Evolutionary conservation across 2,888 invertebrate genomes (phyloP), one percentile per base, ranked within the genome.

Genomic region (Colostygia pectinataria): DNA sequence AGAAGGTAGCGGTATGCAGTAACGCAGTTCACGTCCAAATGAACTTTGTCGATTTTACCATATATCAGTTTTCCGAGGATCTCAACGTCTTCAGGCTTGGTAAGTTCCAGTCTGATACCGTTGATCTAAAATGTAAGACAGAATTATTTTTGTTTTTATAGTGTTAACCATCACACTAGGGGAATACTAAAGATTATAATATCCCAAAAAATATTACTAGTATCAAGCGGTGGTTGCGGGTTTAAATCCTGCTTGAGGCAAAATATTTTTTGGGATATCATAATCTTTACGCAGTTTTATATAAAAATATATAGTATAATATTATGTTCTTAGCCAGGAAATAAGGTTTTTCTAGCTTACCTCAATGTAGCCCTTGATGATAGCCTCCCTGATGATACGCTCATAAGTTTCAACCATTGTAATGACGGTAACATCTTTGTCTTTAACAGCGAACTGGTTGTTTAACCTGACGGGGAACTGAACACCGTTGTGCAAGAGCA

Each of bases 1-100:
- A 93, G 90, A 55, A 92, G 80, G 61, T 92, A 91, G 23, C 93
- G 93, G 76, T 93, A 93, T 29, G 88, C 80, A 31, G 80, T 77
- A 23, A 83, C 65, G 10, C 58, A 74, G 57, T 74, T 83, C 73
- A 49, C 87, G 38, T 77, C 75, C 13, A 76, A 2, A 66, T 78
- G 73, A 8, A 71, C 79, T 80, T 72, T 91, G 76, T 86, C 80
- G 27, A 89, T 67, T 57, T 80, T 78, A 10, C 87, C 83, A 48
- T 74, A 89, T 51, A 93, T 90, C 23, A 92, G 63, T 67, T 86
- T 91, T 18, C 92, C 92, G 8, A 93, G 82, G 15, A 74, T 74
- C 71, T 91, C 90, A 25, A 93, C 72, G 44, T 93, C 93, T 9
- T 92, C 83, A 39, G 72, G 25, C 47, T 85, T 88, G 1, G 71